Evolutionary conservation across 2,888 invertebrate species (phyloP), one percentile per base, ranked within the genome.

Genomic region (Opisthograptis luteolata): DNA sequence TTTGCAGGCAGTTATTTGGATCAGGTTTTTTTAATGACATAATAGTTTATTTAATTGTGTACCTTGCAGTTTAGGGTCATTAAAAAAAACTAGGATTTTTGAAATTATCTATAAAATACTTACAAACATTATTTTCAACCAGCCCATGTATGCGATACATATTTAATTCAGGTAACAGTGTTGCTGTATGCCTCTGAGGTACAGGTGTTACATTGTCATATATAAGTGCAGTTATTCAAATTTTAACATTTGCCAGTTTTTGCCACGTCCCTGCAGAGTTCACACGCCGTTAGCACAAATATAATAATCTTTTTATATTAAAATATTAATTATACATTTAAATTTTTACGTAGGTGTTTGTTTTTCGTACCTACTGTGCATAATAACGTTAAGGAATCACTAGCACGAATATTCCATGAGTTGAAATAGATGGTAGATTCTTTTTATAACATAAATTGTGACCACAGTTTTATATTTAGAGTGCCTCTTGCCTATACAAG

Each of bases 401-500:
- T 81, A 87, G 87, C 87, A 87, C 86, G 81, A 83, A 81, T 76
- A 79, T 79, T 79, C 79, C 74, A 81, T 76, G 75, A 79, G 76
- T 85, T 85, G 75, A 78, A 78, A 82, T 86, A 85, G 85, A 71
- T 81, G 76, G 84, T 88, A 87, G 87, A 81, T 82, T 84, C 81
- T 87, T 89, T 86, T 87, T 87, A 81, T 85, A 83, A 78, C 71
- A 79, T 82, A 76, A 85, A 90, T 89, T 89, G 89, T 88, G 91
- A 91, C 91, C 90, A 91, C 91, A 81, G 86, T 91, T 91, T 91
- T 92, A 92, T 92, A 92, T 92, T 91, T 92, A 91, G 92, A 92
- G 92, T 92, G 92, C 92, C 92, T 92, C 92, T 92, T 92, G 91
- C 91, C 91, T 91, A 80, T 88, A 89, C 85, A 91, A 91, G 91